These are phyloP conservation scores for Edolisoma coerulescens DNA, from an alignment of 2,113 vertebrate genomes.

Conservation along the genomic window DNA sequence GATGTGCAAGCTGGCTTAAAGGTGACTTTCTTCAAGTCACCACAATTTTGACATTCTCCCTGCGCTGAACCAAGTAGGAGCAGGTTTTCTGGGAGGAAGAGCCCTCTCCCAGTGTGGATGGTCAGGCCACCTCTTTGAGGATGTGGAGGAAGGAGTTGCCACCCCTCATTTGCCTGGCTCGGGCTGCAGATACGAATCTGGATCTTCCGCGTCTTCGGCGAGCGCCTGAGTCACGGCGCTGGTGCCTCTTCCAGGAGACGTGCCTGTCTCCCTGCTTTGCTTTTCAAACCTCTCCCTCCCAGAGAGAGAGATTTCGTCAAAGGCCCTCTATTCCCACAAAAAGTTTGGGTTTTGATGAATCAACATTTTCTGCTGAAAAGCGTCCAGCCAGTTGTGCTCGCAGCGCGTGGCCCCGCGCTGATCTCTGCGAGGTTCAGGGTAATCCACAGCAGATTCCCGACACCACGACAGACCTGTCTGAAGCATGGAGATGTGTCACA, in stretches of 20 bases:
- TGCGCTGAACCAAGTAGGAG: background rate
- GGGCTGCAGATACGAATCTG: background rate
- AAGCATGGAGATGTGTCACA: background rate
- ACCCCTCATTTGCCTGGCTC: background rate
- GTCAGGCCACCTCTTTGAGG: background rate
- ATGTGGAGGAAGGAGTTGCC: background rate
- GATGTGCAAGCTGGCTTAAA: background rate
- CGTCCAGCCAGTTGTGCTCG: background rate
- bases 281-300: background rate
- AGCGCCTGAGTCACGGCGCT: background rate
- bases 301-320: background rate
- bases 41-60: background rate
- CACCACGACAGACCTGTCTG: background rate
- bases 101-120: background rate
- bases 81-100: background rate
- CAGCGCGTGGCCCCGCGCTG: background rate
- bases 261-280: background rate
- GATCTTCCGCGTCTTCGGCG: fast-evolving
- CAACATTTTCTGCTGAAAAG: background rate
- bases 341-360: constrained; percentile 35
- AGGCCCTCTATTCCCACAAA: background rate
- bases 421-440: background rate
- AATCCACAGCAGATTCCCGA: background rate
- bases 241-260: background rate
- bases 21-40: background rate